Evolutionary conservation across 2,797 vertebrate species (phyloP).

Genomic region (Hypotaenidia philippensis): DNA sequence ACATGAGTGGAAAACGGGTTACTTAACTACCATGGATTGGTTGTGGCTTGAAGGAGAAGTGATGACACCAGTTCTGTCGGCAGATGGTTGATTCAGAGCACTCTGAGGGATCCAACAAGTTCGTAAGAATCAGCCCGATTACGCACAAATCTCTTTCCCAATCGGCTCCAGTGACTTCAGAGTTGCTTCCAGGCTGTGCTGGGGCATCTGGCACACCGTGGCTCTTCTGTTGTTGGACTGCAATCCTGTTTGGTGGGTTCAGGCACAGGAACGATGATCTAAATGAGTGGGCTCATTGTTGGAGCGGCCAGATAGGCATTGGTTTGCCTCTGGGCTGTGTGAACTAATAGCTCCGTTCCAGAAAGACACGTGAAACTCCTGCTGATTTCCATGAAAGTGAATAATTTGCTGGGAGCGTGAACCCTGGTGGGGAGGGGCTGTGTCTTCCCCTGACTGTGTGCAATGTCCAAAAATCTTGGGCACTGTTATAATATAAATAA

Average conservation of each 20-base stretch:
- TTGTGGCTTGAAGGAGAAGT: background rate
- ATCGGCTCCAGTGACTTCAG: background rate
- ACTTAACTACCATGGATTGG: background rate
- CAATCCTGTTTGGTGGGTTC: background rate
- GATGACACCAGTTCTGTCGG: conserved; percentile 32
- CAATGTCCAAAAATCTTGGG: conserved; percentile 30
- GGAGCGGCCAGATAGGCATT: conserved; percentile 5
- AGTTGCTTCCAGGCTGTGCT: background rate
- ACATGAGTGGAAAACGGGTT: background rate
- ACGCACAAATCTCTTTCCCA: background rate
- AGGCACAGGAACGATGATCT: background rate
- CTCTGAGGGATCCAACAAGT: background rate
- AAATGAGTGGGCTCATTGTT: conserved; percentile 44
- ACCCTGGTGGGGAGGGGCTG: background rate
- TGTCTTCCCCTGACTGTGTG: background rate
- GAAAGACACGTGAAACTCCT: conserved; percentile 22
- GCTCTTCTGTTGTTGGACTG: background rate
- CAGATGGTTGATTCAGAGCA: background rate
- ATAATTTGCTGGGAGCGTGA: conserved; percentile 10
- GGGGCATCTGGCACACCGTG: background rate
- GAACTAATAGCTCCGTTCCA: conserved; percentile 18
- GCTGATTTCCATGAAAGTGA: conserved; percentile 35
- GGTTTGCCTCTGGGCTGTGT: conserved; percentile 35
- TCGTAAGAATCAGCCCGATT: background rate
- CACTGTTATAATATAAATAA: conserved; percentile 55